Percentiles rank a stretch among this genome's conserved stretches.
These are phyloP conservation scores for Drosophila ercepeae DNA, from an alignment of 1,140 invertebrate species.

Conservation along the genomic window DNA sequence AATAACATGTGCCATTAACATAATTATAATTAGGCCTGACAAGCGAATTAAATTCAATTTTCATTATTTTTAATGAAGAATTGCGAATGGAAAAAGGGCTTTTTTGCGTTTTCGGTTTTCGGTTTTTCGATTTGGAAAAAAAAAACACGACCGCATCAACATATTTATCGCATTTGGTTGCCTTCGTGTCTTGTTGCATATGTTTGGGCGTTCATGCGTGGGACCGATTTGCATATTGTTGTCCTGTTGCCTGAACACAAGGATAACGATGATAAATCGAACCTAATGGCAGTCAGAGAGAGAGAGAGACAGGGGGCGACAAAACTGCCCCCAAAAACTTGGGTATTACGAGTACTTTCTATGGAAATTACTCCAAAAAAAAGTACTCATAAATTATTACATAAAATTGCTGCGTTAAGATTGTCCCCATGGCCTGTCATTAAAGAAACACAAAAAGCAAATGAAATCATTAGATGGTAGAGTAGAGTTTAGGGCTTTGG, in stretches of 20 bases:
- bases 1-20: constrained; percentile 64
- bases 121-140: not conserved
- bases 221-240: constrained; percentile 64
- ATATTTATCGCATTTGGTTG: constrained; percentile 50
- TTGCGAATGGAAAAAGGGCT: constrained; percentile 2
- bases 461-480: too few relatives aligned
- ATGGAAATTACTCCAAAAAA: too few relatives aligned
- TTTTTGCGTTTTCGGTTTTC: too few relatives aligned
- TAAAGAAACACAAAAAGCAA: not conserved
- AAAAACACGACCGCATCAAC: constrained; percentile 39
- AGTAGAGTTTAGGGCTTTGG: too few relatives aligned
- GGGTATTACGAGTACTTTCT: too few relatives aligned
- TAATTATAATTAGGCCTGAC: constrained; percentile 74
- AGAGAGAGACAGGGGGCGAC: not conserved
- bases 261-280: constrained; percentile 67
- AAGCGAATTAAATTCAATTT: constrained; percentile 70
- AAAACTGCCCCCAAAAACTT: not conserved
- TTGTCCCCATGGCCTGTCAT: not conserved
- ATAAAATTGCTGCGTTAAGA: not conserved
- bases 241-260: constrained; percentile 15
- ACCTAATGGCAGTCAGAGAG: constrained; percentile 23
- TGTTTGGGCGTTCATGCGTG: constrained; percentile 66
- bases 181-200: constrained; percentile 58
- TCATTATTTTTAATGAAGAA: constrained; percentile 66
- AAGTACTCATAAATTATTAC: too few relatives aligned